Conservation (phyloP, 2,797 vertebrate species). For the Dicrostonyx torquatus region DNA sequence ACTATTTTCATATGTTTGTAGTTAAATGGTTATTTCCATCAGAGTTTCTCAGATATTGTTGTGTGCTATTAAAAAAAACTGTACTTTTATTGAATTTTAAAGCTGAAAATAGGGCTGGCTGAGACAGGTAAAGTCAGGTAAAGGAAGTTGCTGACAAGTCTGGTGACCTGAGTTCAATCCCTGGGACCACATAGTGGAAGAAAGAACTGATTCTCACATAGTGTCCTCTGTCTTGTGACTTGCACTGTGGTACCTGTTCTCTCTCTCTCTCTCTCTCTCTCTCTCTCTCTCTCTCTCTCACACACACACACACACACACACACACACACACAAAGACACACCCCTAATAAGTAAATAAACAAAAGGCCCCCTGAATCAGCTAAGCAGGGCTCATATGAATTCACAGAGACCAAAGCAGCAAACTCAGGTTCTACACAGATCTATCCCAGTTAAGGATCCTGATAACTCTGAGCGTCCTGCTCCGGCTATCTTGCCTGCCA, state of each 20-base stretch:
- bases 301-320: neutral
- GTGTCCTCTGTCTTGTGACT: neutral
- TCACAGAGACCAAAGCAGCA: neutral
- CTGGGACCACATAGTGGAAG: neutral
- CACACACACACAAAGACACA: neutral
- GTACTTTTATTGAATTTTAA: slow-evolving; percentile 9
- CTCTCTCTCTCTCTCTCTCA: no score
- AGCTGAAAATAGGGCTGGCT: neutral
- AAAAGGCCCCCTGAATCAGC: neutral
- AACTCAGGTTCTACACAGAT: neutral
- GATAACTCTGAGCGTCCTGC: neutral
- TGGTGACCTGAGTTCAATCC: neutral
- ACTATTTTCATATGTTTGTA: neutral
- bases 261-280: no score
- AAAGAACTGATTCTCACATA: neutral
- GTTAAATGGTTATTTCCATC: neutral
- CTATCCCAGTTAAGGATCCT: neutral
- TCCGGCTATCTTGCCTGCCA: neutral
- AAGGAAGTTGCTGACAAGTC: neutral
- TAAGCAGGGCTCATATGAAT: neutral
- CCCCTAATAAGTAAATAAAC: neutral
- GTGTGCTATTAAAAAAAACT: neutral
- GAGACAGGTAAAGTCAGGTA: neutral
- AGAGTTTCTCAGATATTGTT: neutral
- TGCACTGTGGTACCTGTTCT: neutral